Percentiles rank a stretch among this genome's conserved stretches.
These are phyloP conservation scores for Nibea albiflora DNA, from an alignment of 2,113 vertebrate species.

Conservation along the genomic window DNA sequence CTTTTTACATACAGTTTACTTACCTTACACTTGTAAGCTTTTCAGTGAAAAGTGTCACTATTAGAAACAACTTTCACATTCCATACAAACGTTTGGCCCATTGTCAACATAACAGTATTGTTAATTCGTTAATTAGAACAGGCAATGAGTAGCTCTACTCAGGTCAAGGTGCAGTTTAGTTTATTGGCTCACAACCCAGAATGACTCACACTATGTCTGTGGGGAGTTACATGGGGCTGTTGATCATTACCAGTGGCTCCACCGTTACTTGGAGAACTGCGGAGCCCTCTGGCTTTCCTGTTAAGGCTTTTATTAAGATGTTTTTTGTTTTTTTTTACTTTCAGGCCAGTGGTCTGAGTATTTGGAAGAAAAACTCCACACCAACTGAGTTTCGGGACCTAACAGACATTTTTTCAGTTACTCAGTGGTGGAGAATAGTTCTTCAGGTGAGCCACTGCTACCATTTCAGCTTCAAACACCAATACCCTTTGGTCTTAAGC, in stretches of 20 bases:
- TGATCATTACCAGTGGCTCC: conserved; percentile 27
- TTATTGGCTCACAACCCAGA: not conserved
- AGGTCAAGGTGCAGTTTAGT: conserved; percentile 1
- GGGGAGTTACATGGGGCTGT: conserved; percentile 6
- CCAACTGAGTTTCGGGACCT: not conserved
- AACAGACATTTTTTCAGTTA: not conserved
- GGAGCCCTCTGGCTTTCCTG: conserved; percentile 3
- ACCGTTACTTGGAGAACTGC: conserved; percentile 16
- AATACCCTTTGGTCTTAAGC: not conserved
- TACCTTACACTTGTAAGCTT: not conserved
- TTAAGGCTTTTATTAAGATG: conserved; percentile 13
- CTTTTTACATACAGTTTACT: not conserved
- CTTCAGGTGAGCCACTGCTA: not conserved
- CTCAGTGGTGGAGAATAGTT: not conserved
- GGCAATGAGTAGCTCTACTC: not conserved
- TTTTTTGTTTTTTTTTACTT: not conserved
- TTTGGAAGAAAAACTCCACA: not conserved
- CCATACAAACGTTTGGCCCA: not conserved
- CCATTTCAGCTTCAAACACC: not conserved
- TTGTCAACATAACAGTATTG: not conserved
- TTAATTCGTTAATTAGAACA: not conserved
- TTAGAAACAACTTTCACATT: not conserved
- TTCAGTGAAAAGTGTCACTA: not conserved
- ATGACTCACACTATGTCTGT: not conserved
- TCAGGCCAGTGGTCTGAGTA: not conserved